Evolutionary conservation across 2,888 invertebrate genomes (phyloP).

Genomic region (Drosophila mimetica): DNA sequence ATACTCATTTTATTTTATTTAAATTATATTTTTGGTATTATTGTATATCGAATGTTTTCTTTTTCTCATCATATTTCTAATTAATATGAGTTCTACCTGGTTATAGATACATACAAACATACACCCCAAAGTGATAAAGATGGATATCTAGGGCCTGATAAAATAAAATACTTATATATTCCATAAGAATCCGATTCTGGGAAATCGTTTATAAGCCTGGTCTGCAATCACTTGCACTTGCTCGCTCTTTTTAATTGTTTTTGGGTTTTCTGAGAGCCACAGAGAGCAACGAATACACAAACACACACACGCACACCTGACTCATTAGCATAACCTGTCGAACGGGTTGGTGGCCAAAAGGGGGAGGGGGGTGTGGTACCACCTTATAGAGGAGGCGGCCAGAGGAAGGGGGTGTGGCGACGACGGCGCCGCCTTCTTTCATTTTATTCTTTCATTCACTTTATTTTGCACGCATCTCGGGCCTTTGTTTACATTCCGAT

Average conservation of each 20-base stretch:
- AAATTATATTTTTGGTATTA: too few species aligned
- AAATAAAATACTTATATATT: background rate
- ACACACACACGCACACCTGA: conserved; percentile 51
- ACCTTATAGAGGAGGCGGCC: background rate
- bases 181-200: background rate
- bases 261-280: background rate
- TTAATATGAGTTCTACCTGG: too few species aligned
- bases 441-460: conserved; percentile 33
- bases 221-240: conserved; percentile 29
- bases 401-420: conserved; percentile 27
- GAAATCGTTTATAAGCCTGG: background rate
- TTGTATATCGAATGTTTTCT: too few species aligned
- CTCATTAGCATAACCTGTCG: conserved; percentile 77
- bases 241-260: conserved; percentile 5
- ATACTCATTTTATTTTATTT: too few species aligned
- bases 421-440: conserved; percentile 29
- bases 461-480: conserved; percentile 46
- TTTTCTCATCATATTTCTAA: too few species aligned
- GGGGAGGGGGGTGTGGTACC: background rate
- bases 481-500: conserved; percentile 33
- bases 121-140: background rate
- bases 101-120: too few species aligned
- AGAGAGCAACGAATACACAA: background rate
- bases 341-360: conserved; percentile 49
- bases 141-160: background rate